These are phyloP conservation scores for Philereme vetulata DNA, from an alignment of 2,888 invertebrate species.

Conservation along the genomic window DNA sequence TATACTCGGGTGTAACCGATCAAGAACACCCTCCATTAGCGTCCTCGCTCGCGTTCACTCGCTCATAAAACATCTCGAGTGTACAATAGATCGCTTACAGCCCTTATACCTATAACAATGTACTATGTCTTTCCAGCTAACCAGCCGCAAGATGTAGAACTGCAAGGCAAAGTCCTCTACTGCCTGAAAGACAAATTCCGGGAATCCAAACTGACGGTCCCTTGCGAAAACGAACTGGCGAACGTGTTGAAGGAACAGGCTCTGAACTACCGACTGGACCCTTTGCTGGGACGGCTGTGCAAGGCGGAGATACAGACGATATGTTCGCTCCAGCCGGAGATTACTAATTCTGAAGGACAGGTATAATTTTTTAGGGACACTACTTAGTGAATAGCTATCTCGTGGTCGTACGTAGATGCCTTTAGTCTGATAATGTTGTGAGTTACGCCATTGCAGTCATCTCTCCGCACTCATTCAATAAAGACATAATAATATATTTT, in stretches of 20 bases:
- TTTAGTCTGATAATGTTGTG: too few species aligned
- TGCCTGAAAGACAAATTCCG: conserved; percentile 93
- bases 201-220: conserved; percentile 87
- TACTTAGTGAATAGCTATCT: too few species aligned
- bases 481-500: too few species aligned
- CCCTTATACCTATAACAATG: too few species aligned
- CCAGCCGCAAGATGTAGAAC: conserved; percentile 86
- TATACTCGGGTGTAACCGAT: too few species aligned
- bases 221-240: conserved; percentile 93
- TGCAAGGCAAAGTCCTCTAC: conserved; percentile 92
- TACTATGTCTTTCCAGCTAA: conserved; percentile 52
- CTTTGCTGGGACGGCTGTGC: conserved; percentile 92
- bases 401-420: too few species aligned
- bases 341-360: conserved; percentile 76
- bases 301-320: conserved; percentile 87
- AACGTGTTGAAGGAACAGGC: conserved; percentile 94
- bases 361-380: conserved; percentile 47
- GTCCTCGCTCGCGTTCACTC: too few species aligned
- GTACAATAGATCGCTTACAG: too few species aligned
- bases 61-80: too few species aligned
- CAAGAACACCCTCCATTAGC: too few species aligned
- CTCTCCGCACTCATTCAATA: too few species aligned
- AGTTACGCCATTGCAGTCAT: too few species aligned
- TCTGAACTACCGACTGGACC: conserved; percentile 95
- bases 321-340: conserved; percentile 79